phyloP scores from a whole-genome alignment of 2,797 vertebrate species.

The Discoglossus pictus region DNA sequence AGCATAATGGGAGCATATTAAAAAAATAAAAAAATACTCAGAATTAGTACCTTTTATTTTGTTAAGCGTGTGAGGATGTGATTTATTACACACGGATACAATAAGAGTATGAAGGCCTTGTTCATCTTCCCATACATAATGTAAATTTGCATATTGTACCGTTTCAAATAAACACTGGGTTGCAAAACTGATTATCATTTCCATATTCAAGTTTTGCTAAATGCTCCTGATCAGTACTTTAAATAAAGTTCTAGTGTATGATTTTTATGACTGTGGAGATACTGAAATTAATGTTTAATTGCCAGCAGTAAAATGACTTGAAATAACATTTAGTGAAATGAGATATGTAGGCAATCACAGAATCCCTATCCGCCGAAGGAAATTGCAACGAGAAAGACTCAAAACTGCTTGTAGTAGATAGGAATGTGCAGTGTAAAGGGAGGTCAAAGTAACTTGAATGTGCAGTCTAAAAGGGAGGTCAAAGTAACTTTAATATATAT shows the following conservation, averaged over 20 bases:
- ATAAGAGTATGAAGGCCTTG: too few species aligned
- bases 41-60: too few species aligned
- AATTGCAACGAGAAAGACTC: background rate
- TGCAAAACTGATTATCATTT: fast-evolving
- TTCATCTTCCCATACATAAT: too few species aligned
- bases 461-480: too few species aligned
- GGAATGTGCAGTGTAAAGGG: background rate
- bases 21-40: too few species aligned
- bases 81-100: too few species aligned
- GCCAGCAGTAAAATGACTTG: constrained; percentile 27
- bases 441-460: too few species aligned
- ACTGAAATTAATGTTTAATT: constrained; percentile 48
- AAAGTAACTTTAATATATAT: too few species aligned
- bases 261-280: constrained; percentile 18
- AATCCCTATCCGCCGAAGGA: constrained; percentile 41
- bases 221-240: background rate
- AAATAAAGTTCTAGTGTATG: constrained; percentile 22
- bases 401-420: constrained; percentile 13
- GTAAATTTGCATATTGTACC: too few species aligned
- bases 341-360: constrained; percentile 13
- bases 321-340: constrained; percentile 21
- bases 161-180: constrained; percentile 2
- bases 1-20: too few species aligned
- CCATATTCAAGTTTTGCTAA: background rate
- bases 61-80: too few species aligned